Evolutionary conservation across 2,888 invertebrate species (phyloP).

Genomic region (Anthrax anthrax): DNA sequence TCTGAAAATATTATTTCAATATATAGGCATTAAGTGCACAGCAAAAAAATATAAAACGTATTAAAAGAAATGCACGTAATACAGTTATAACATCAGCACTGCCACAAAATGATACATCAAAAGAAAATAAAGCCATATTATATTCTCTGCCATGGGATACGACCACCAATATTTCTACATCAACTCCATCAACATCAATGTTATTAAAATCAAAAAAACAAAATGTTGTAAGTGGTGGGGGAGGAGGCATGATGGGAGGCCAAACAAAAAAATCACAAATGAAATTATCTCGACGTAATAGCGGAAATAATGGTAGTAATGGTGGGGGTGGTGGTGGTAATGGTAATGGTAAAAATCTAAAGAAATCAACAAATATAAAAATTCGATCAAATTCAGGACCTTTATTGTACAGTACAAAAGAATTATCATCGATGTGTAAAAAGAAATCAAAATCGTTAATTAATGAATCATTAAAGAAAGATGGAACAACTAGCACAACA

Average conservation of each 20-base stretch:
- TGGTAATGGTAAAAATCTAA: background rate
- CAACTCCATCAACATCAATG: background rate
- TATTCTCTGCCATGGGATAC: constrained; percentile 8
- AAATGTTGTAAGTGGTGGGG: no score
- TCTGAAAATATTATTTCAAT: no score
- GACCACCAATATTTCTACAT: background rate
- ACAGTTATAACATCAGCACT: constrained; percentile 6
- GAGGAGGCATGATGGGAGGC: no score
- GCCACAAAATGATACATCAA: constrained; percentile 7
- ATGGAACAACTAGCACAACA: background rate
- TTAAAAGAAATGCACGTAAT: constrained; percentile 7
- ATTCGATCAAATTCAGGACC: constrained; percentile 5
- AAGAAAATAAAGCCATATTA: constrained; percentile 9
- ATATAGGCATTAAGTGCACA: constrained; percentile 8
- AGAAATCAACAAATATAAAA: constrained; percentile 1
- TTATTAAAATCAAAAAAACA: background rate
- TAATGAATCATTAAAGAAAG: constrained; percentile 2
- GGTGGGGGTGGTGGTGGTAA: background rate
- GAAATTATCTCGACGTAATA: background rate
- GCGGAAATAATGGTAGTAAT: background rate
- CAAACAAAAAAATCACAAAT: background rate
- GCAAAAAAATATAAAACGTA: constrained; percentile 6
- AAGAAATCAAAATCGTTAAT: constrained; percentile 7
- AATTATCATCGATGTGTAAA: constrained; percentile 1
- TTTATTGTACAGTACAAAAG: background rate